Base-by-base conservation (phyloP, 2,113 vertebrate genomes). In the Sardina pilchardus region DNA sequence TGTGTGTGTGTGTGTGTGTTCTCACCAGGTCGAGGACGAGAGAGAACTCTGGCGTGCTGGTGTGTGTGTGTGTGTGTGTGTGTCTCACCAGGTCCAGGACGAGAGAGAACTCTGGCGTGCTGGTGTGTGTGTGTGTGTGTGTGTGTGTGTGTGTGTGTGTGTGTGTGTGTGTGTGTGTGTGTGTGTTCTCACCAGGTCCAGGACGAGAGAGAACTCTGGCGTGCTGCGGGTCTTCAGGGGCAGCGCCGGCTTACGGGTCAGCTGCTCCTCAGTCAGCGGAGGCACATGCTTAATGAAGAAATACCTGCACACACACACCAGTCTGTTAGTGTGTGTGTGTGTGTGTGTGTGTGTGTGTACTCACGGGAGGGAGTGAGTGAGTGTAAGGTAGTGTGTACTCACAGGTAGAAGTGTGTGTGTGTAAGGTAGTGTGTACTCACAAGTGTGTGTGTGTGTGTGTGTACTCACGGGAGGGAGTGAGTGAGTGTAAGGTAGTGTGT, bases 251-350 rank as follows among this genome's bases (percentile, higher is more conserved):
- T 99, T 99, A 90, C 98, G 96, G 85, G 97, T 99, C 59, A 99
- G 96, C 89, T 99, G 98, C 90, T 99, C 98, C 93, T 99, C 98
- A 84, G 98, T 99, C 91, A 99, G 94, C 3, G 98, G 97, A 88
- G 98, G 98, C 84, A 99, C 98, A 3, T 99, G 98, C 84, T 99
- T 99, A 94, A 99, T 99, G 95, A 99, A 99, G 94, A 97, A 99
- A 90, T 99, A 99, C 83, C 98, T 99, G 87, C 4, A 63, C 59
- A 63, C 59, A 63, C 21, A 24, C 19, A 63, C 56, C 56, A n/a
- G n/a, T n/a, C n/a, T n/a, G n/a, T n/a, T n/a, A n/a, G n/a, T n/a
- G n/a, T n/a, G n/a, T n/a, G n/a, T n/a, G n/a, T n/a, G n/a, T n/a
- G n/a, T n/a, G n/a, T n/a, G n/a, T 63, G 56, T n/a, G 14, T 14